Base-by-base conservation (phyloP, 1,140 invertebrate species). In the Drosophila arizonae region DNA sequence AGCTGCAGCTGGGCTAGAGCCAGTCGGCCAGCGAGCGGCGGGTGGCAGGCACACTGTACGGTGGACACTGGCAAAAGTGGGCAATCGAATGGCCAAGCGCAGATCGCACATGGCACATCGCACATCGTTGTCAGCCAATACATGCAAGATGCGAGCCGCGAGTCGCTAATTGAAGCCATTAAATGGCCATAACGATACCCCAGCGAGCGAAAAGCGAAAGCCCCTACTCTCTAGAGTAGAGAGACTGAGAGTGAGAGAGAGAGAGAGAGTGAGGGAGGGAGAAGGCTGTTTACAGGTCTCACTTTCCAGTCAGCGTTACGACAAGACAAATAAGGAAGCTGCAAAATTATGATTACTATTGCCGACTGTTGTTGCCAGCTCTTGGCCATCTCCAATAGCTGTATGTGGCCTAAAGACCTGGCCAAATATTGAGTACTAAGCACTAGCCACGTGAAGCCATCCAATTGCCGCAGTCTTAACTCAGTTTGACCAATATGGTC, bases 121-220 rank as follows among this genome's bases (percentile, higher is more conserved):
- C 81, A 86, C 81, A 81, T 86, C 81, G 78, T 86, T 87, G 81
- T 79, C 81, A 81, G 81, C 71, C 81, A 81, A 81, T 85, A 85
- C 71, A 28, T 30, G 65, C 62, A 51, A 77, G 64, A 61, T 15
- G 43, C 43, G 15, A 46, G n/a, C 17, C 43, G 43, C 71, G 76
- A 86, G 78, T 78, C 61, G 81, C 81, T 86, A 86, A 86, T 86
- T 86, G 81, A 86, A 77, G 82, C 78, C 65, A 86, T 87, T 86
- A 81, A 86, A 81, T 74, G 82, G 61, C 74, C 68, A 72, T 67
- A 72, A 64, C 64, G 48, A 76, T 62, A 61, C 41, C 43, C 57
- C 57, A 55, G 45, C 52, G 62, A 39, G 51, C 36, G 36, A 39
- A 77, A 77, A 77, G 81, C 81, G 81, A 86, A 87, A 86, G 52